phyloP scores from a whole-genome alignment of 2,113 vertebrate genomes.

The Illadopsis cleaveri region DNA sequence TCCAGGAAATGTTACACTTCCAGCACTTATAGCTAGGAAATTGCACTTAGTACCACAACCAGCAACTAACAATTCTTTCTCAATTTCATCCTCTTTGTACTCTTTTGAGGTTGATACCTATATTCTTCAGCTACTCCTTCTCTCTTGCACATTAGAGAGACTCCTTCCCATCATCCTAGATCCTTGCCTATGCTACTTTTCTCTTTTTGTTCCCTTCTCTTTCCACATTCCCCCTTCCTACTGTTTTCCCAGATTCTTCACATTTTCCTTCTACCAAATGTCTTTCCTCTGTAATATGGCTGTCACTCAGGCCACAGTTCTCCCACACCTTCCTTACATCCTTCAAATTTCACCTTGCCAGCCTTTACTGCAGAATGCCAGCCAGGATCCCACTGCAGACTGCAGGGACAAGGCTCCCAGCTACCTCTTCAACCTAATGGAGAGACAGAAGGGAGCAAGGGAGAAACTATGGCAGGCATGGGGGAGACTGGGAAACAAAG shows the following conservation, averaged over 20 bases:
- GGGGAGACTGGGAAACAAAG: neutral
- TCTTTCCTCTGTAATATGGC: neutral
- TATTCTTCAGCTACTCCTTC: too few species aligned
- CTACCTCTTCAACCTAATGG: accelerated
- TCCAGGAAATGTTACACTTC: neutral
- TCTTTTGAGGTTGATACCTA: neutral
- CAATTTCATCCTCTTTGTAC: neutral
- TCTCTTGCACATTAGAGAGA: too few species aligned
- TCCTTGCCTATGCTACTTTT: neutral
- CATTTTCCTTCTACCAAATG: neutral
- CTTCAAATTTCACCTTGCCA: neutral
- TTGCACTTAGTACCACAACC: neutral
- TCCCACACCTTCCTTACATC: neutral
- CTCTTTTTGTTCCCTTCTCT: neutral
- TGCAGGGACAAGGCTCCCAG: neutral
- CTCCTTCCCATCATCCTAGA: neutral
- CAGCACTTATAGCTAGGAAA: neutral
- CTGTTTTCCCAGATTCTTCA: neutral
- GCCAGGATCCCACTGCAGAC: neutral
- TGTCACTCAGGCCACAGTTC: neutral
- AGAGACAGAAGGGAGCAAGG: neutral
- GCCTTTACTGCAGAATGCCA: neutral
- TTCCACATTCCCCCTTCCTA: neutral
- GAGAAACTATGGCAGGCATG: neutral
- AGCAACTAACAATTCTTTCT: neutral